A percentile compares a stretch with the other conserved stretches of the same genome.
These are phyloP conservation scores for Indicator indicator DNA, from an alignment of 2,113 vertebrate genomes.

Conservation along the genomic window DNA sequence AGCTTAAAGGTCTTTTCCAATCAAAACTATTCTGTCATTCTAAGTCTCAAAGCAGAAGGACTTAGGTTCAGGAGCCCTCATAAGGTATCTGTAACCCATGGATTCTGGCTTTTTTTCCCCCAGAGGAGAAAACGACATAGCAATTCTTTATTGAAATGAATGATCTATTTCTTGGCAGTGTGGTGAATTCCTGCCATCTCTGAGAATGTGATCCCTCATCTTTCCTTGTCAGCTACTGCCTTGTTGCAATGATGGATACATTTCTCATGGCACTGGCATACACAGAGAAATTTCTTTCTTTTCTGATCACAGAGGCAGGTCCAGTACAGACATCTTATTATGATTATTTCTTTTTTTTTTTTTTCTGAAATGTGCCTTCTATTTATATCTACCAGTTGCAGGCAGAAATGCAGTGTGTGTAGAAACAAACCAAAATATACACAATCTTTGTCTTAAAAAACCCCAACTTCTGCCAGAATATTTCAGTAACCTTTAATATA, in stretches of 20 bases:
- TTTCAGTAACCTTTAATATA: neutral
- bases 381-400: constrained; percentile 5
- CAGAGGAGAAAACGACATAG: neutral
- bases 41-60: neutral
- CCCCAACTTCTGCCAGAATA: neutral
- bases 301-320: neutral
- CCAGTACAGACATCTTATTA: neutral
- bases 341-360: neutral
- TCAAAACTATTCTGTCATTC: too few relatives aligned
- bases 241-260: neutral
- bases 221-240: neutral
- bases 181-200: neutral
- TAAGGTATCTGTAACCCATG: neutral
- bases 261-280: neutral
- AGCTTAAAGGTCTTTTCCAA: too few relatives aligned
- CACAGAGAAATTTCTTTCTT: neutral
- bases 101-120: neutral
- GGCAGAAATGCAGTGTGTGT: neutral
- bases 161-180: neutral
- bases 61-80: neutral
- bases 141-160: neutral
- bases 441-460: neutral
- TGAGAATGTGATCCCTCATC: neutral
- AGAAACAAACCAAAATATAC: neutral
- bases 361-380: neutral